Evolutionary conservation across 2,888 invertebrate species (phyloP).

Genomic region (Lutraria lutraria): DNA sequence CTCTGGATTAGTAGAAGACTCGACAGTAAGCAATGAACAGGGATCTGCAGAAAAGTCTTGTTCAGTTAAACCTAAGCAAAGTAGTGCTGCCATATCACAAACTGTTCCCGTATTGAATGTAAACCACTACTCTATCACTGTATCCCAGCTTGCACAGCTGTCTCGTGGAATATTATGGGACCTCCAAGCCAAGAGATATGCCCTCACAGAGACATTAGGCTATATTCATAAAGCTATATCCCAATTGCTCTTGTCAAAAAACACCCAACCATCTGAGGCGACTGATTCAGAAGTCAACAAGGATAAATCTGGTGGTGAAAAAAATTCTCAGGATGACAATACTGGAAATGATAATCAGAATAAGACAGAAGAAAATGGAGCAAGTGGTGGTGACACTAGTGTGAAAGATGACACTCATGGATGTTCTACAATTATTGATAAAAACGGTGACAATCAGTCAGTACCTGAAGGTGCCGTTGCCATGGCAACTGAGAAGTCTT

Average conservation of each 20-base stretch:
- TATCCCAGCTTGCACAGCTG: slow-evolving; percentile 69
- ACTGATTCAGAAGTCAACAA: slow-evolving; percentile 36
- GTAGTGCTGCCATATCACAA: neutral
- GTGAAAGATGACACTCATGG: slow-evolving; percentile 12
- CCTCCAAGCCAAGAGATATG: slow-evolving; percentile 81
- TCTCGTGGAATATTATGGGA: slow-evolving; percentile 82
- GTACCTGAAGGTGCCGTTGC: slow-evolving; percentile 54
- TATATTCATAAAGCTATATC: slow-evolving; percentile 83
- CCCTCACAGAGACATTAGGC: slow-evolving; percentile 81
- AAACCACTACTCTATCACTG: slow-evolving; percentile 48
- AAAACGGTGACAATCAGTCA: slow-evolving; percentile 33
- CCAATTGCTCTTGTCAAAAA: slow-evolving; percentile 78
- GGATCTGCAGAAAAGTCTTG: neutral
- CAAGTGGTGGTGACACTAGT: slow-evolving; percentile 17
- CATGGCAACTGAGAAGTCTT: slow-evolving; percentile 53
- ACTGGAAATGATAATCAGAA: neutral
- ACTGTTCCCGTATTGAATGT: slow-evolving; percentile 48
- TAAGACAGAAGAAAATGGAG: slow-evolving; percentile 31
- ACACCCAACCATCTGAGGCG: slow-evolving; percentile 58
- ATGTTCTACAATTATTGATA: neutral
- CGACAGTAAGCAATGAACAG: neutral
- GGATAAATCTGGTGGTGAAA: slow-evolving; percentile 24
- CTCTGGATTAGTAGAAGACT: neutral
- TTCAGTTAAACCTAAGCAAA: neutral
- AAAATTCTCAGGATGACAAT: slow-evolving; percentile 2